These are phyloP conservation scores for Pyrrhura leucotis DNA, from an alignment of 2,797 vertebrate genomes.

Conservation along the genomic window DNA sequence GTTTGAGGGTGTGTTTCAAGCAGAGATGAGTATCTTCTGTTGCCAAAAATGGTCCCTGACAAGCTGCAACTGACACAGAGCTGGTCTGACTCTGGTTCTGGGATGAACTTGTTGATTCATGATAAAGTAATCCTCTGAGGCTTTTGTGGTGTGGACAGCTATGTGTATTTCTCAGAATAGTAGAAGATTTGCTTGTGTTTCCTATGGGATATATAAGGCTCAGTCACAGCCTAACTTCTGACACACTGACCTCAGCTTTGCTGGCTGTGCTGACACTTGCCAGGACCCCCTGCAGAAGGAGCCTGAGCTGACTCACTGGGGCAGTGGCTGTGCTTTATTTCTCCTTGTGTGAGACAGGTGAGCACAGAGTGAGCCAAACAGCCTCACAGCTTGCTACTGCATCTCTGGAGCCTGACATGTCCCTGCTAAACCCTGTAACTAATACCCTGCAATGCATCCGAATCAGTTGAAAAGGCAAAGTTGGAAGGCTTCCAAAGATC, in stretches of 20 bases:
- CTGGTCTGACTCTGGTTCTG: background rate
- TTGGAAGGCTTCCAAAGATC: slow-evolving; percentile 10
- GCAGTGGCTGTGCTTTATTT: background rate
- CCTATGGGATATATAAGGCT: background rate
- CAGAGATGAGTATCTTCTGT: background rate
- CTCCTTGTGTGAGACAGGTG: background rate
- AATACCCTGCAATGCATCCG: background rate
- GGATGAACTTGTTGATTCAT: background rate
- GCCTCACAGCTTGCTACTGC: background rate
- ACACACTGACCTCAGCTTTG: background rate
- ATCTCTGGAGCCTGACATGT: background rate
- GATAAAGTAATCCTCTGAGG: slow-evolving; percentile 21
- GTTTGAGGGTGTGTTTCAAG: background rate
- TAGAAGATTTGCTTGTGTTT: background rate
- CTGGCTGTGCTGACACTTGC: background rate
- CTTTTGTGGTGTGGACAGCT: background rate
- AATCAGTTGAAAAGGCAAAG: background rate
- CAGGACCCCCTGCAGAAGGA: background rate
- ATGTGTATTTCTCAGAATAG: background rate
- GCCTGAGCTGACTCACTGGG: background rate
- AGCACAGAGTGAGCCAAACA: background rate
- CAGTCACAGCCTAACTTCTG: background rate
- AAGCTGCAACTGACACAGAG: background rate
- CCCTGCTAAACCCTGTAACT: background rate
- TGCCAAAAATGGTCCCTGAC: background rate